Evolutionary conservation across 2,888 invertebrate species (phyloP).

Genomic region (Epinotia brunnichana): DNA sequence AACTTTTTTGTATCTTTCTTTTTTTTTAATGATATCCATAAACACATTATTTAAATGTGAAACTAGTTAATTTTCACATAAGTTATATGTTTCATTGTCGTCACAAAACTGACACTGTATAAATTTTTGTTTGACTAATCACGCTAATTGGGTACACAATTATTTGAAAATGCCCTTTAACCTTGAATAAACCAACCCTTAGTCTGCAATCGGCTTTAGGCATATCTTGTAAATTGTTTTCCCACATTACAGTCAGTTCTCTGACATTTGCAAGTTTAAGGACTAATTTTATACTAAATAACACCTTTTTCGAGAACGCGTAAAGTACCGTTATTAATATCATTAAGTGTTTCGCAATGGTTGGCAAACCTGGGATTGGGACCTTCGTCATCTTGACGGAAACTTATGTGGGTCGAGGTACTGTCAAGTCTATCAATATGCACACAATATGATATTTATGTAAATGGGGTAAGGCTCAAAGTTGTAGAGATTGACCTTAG

Average conservation of each 20-base stretch:
- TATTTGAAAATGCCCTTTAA: too few relatives aligned
- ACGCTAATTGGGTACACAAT: too few relatives aligned
- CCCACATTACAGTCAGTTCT: not conserved
- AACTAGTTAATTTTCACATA: too few relatives aligned
- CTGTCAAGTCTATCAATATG: not conserved
- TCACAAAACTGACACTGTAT: too few relatives aligned
- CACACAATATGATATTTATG: not conserved
- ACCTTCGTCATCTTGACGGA: not conserved
- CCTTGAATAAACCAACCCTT: too few relatives aligned
- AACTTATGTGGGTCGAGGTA: not conserved
- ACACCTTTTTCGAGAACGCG: not conserved
- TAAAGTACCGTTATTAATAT: slow-evolving; percentile 1
- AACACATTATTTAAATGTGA: too few relatives aligned
- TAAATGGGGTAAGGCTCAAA: not conserved
- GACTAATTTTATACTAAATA: not conserved
- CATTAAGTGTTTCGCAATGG: not conserved
- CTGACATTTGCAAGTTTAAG: not conserved
- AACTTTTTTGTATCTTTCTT: too few relatives aligned
- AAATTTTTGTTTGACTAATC: too few relatives aligned
- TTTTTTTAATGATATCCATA: too few relatives aligned
- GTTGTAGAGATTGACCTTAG: not conserved
- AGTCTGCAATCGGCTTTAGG: too few relatives aligned
- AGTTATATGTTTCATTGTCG: too few relatives aligned
- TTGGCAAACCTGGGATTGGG: not conserved
- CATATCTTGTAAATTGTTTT: too few relatives aligned